Base-by-base conservation (phyloP, 2,113 vertebrate species). In the Triplophysa tibetana region DNA sequence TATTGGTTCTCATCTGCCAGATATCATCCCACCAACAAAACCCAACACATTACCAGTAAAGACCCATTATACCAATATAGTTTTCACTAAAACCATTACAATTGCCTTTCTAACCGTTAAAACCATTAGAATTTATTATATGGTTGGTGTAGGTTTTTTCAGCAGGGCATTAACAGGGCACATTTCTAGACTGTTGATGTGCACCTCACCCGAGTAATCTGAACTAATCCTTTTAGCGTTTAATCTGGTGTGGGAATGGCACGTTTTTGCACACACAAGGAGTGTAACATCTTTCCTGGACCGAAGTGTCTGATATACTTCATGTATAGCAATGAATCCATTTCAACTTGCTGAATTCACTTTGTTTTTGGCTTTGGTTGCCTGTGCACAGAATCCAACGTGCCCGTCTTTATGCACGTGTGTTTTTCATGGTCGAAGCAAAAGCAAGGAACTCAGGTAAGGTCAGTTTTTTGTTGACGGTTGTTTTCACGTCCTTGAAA, bases 381-480 rank as follows among this genome's bases (percentile, higher is more conserved):
- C 83, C 21, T 29, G 63, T 26, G 85, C 81, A 45, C 75, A 67
- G 16, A 54, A 21, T 79, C 68, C 90, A 6, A 88, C 89, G 13
- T 98, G 96, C 80, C 96, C 96, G 41, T 87, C 91, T 14, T 90
- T 90, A 78, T 98, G 96, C 80, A 89, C 88, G 86, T 98, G 97
- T 5, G 82, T 89, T 60, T 86, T 90, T 79, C 92, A 90, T 4
- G 88, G 92, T 84, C 91, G 92, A 78, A 90, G 88, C 52, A 92
- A 92, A 63, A 94, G 90, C 85, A 87, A 80, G 24, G 91, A 92
- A 83, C 86, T 93, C 89, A 96, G 96, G 96, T 97, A 89, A 2
- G 77, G 81, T 84, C 38, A 19, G 29, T 38, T 50, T 50, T 48
- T 50, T 12, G 11, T 11, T 50, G 2, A 7, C 33, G 33, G 33